Evolutionary conservation across 2,113 vertebrate genomes (phyloP), one percentile per base, ranked within the genome.

Genomic region (Chinchilla lanigera): DNA sequence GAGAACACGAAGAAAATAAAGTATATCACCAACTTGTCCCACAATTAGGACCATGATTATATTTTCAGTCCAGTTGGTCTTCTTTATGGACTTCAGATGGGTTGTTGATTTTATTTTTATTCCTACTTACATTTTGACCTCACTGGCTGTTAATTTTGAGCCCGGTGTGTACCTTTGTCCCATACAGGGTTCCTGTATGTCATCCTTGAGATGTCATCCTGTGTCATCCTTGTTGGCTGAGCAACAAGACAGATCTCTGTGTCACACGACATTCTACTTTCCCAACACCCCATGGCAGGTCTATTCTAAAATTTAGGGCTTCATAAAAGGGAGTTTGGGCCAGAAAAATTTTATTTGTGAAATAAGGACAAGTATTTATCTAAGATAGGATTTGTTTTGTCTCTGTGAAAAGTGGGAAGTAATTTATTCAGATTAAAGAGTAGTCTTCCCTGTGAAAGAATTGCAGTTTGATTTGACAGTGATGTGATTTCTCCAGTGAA

Each of bases 241-340:
- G 17, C 16, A 47, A 63, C 33, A 81, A 58, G 56, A 83, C 9
- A 73, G 58, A 71, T 63, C 20, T 93, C 44, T 81, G 6, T 67
- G 50, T 47, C 10, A 52, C 2, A 0, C 61, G 50, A 61, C 22
- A 3, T 1, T 20, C 58, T 58, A 22, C 16, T 94, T 92, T 69
- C 63, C 52, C 2, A 47, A 26, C 3, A 69, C 8, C 47, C 13
- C 86, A n/a, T 11, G 47, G 0, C 60, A 75, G 11, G 38, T 80
- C 82, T 61, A 17, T 61, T 91, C 44, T 61, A 90, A 20, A 54
- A 11, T 71, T 77, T 87, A 63, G 38, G 24, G 5, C 44, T 91
- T 86, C 61, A 75, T 83, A 22, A 67, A 80, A 96, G 91, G 3
- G 89, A 97, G 91, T 63, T 93, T 47, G 20, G 14, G 5, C 65